These are phyloP conservation scores for Noctua janthe DNA, from an alignment of 2,888 invertebrate genomes.

Conservation along the genomic window DNA sequence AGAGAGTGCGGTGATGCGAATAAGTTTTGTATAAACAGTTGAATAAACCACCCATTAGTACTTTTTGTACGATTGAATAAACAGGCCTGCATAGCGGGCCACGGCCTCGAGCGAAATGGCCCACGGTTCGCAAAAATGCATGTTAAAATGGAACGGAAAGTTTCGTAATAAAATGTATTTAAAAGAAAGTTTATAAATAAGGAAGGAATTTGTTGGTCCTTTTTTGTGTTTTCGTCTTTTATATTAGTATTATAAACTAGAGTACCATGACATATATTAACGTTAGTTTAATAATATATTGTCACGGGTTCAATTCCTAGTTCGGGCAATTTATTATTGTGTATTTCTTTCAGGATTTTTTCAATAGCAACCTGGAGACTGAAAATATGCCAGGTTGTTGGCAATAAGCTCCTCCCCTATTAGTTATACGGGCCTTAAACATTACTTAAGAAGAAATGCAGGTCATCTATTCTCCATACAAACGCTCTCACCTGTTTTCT, in stretches of 20 bases:
- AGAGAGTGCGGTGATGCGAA: constrained; percentile 52
- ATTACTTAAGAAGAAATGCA: background rate
- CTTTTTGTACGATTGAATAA: constrained; percentile 58
- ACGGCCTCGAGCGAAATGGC: constrained; percentile 40
- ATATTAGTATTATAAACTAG: background rate
- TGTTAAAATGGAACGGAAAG: constrained; percentile 23
- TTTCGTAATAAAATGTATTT: constrained; percentile 33
- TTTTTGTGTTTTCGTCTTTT: constrained; percentile 1
- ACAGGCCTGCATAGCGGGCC: constrained; percentile 35
- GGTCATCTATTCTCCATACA: no score
- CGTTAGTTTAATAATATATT: background rate
- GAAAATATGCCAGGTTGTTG: background rate
- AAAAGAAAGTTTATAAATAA: constrained; percentile 32
- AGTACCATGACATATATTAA: background rate
- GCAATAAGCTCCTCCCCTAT: background rate
- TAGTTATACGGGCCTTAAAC: background rate
- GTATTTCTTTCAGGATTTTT: background rate
- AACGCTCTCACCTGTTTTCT: no score
- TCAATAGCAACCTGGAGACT: background rate
- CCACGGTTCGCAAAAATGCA: constrained; percentile 36
- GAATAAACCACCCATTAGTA: constrained; percentile 62
- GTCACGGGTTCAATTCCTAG: background rate
- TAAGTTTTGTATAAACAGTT: constrained; percentile 58
- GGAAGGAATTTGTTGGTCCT: background rate
- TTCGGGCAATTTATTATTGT: background rate